These are phyloP conservation scores for Falco columbarius DNA, from an alignment of 2,797 vertebrate genomes.

Conservation along the genomic window DNA sequence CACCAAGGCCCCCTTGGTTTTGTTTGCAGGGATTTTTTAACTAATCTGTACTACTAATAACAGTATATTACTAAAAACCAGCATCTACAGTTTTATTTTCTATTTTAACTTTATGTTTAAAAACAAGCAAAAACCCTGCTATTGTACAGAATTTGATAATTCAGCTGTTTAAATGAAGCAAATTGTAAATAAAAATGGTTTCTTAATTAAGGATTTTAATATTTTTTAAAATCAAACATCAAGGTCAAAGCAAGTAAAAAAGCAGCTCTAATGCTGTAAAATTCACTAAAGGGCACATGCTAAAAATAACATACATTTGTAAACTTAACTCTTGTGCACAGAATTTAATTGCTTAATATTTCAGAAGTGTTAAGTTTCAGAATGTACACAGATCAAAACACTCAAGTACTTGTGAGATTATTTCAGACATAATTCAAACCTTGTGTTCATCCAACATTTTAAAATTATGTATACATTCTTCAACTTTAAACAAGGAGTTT, in stretches of 20 bases:
- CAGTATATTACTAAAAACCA: not conserved
- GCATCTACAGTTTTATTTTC: not conserved
- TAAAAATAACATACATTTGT: not conserved
- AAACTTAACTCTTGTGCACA: not conserved
- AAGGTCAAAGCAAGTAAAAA: not conserved
- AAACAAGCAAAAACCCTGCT: not conserved
- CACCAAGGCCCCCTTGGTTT: not conserved
- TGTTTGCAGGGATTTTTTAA: not conserved
- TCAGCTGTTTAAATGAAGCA: not conserved
- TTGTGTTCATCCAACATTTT: not conserved
- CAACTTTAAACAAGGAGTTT: not conserved
- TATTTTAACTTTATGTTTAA: not conserved
- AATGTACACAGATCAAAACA: not conserved
- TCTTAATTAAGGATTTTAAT: not conserved
- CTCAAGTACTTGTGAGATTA: not conserved
- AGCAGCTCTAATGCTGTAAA: not conserved
- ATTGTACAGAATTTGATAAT: not conserved
- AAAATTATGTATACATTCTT: not conserved
- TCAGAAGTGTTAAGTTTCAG: not conserved
- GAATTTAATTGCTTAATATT: not conserved
- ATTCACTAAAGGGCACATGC: not conserved
- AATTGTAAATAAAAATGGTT: not conserved
- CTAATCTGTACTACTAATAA: not conserved
- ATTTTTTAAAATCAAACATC: not conserved
- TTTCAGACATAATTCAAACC: not conserved